phyloP scores from a whole-genome alignment of 2,888 invertebrate species.

The Calameuta idolon region DNA sequence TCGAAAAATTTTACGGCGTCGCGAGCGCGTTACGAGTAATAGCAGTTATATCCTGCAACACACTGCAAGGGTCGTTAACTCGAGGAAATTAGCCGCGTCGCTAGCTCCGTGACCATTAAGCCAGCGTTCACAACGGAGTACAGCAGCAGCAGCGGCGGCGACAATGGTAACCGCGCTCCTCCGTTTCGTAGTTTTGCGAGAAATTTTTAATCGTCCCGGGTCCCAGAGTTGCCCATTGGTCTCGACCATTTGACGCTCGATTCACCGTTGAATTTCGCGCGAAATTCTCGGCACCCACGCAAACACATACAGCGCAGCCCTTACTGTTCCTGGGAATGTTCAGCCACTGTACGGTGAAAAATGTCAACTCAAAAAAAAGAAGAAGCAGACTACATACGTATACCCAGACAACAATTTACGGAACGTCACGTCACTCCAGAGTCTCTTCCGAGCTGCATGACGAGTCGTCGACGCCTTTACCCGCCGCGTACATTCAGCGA shows the following conservation, averaged over 20 bases:
- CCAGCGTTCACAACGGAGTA: background rate
- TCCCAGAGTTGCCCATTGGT: background rate
- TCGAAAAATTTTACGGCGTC: background rate
- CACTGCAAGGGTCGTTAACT: slow-evolving; percentile 34
- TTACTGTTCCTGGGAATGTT: background rate
- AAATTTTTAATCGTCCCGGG: background rate
- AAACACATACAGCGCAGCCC: background rate
- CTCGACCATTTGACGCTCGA: background rate
- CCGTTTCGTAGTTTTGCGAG: background rate
- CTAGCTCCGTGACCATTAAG: slow-evolving; percentile 45
- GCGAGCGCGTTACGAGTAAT: background rate
- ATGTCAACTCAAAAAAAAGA: background rate
- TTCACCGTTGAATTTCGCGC: background rate
- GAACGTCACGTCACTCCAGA: background rate
- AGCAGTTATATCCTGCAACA: slow-evolving; percentile 10
- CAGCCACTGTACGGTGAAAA: background rate
- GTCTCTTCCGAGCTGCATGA: background rate
- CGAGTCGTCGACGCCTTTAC: background rate
- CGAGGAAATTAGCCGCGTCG: slow-evolving; percentile 45
- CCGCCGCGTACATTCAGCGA: background rate
- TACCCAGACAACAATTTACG: background rate
- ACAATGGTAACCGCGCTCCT: background rate
- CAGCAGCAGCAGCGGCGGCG: background rate
- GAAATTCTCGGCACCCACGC: background rate
- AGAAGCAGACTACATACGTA: background rate